These are phyloP conservation scores for Sebastolobus altivelis DNA, from an alignment of 2,797 vertebrate species.

Conservation along the genomic window DNA sequence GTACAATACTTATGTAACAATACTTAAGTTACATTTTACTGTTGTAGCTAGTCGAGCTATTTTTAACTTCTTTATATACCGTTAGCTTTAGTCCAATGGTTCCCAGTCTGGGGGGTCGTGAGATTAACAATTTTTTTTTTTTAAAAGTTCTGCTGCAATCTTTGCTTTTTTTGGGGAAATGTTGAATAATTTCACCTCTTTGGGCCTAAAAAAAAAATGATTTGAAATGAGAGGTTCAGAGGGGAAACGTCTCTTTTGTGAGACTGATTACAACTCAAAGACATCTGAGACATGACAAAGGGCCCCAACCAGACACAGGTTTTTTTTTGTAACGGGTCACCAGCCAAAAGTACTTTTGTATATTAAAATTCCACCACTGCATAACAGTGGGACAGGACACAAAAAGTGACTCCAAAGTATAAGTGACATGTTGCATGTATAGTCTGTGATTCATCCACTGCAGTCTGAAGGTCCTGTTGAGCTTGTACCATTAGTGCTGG, in stretches of 20 bases:
- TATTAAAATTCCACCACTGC: not conserved
- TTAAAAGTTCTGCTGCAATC: not conserved
- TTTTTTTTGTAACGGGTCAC: not conserved
- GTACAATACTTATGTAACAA: not conserved
- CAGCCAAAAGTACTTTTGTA: not conserved
- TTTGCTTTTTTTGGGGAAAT: not conserved
- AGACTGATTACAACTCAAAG: not conserved
- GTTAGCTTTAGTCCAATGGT: not conserved
- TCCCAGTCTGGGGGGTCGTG: not conserved
- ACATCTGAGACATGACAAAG: not conserved
- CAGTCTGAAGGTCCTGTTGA: constrained; percentile 24
- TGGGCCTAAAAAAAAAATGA: not conserved
- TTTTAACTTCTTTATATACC: not conserved
- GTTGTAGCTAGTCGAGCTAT: not conserved
- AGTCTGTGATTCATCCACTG: not conserved
- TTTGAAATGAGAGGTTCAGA: not conserved
- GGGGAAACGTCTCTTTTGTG: not conserved
- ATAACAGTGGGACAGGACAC: not conserved
- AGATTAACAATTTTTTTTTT: not conserved
- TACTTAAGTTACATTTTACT: not conserved
- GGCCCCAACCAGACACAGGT: not conserved
- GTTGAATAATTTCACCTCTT: not conserved
- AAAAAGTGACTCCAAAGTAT: not conserved
- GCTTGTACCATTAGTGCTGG: constrained; percentile 21
- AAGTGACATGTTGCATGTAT: not conserved